Percentiles rank a stretch among this genome's conserved stretches.
These are phyloP conservation scores for Callionymus lyra DNA, from an alignment of 2,113 vertebrate species.

Conservation along the genomic window DNA sequence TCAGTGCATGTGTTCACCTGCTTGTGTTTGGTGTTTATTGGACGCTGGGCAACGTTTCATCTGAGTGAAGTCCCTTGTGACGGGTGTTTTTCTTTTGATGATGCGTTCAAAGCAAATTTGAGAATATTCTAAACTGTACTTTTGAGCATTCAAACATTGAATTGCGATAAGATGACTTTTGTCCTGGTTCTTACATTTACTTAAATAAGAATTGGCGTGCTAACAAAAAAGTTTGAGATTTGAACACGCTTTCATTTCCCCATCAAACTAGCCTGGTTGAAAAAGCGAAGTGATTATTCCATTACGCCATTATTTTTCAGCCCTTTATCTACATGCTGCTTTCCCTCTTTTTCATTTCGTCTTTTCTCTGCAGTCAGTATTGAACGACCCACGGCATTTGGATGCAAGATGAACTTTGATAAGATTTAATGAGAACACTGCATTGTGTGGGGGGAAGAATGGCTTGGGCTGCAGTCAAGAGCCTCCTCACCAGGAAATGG, in stretches of 20 bases:
- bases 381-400: slow-evolving; percentile 56
- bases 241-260: slow-evolving; percentile 15
- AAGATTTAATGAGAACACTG: slow-evolving; percentile 71
- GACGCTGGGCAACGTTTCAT: slow-evolving; percentile 13
- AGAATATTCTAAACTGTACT: slow-evolving; percentile 3
- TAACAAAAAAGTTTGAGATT: neutral
- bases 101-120: slow-evolving; percentile 16
- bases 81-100: slow-evolving; percentile 12
- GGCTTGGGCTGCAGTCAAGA: slow-evolving; percentile 48
- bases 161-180: slow-evolving; percentile 28
- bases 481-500: slow-evolving; percentile 59
- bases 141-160: slow-evolving; percentile 15
- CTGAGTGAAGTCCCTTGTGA: neutral
- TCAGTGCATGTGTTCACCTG: slow-evolving; percentile 28
- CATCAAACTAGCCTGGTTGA: slow-evolving; percentile 16
- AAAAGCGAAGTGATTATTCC: slow-evolving; percentile 40
- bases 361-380: slow-evolving; percentile 40
- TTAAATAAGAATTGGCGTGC: slow-evolving; percentile 15
- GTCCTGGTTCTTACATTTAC: slow-evolving; percentile 13
- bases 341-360: slow-evolving; percentile 41
- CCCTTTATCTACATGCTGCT: slow-evolving; percentile 31
- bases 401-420: slow-evolving; percentile 74
- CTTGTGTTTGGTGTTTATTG: slow-evolving; percentile 11
- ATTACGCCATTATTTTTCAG: slow-evolving; percentile 47
- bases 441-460: slow-evolving; percentile 61